These are phyloP conservation scores for Heterotilapia buettikoferi DNA, from an alignment of 2,113 vertebrate genomes.

Conservation along the genomic window DNA sequence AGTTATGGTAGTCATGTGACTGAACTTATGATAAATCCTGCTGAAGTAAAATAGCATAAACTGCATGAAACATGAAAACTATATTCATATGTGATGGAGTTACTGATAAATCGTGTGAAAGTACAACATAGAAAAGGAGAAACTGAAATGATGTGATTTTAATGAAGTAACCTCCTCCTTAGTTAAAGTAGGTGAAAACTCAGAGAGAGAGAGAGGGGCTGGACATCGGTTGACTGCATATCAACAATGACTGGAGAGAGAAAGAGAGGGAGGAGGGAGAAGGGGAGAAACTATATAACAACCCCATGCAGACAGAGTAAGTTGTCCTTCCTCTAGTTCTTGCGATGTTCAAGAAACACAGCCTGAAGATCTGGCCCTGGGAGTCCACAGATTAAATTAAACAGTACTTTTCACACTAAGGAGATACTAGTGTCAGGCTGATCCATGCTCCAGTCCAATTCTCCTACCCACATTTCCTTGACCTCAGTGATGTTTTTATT, in stretches of 20 bases:
- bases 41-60: not conserved
- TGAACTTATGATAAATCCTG: not conserved
- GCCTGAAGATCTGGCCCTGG: not conserved
- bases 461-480: not conserved
- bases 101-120: not conserved
- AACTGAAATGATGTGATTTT: not conserved
- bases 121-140: not conserved
- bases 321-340: not conserved
- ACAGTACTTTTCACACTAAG: not conserved
- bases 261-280: not conserved
- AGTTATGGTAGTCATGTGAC: not conserved
- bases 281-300: not conserved
- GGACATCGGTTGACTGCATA: not conserved
- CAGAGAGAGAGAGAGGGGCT: not conserved
- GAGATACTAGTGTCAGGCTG: not conserved
- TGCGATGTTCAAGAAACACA: accelerated
- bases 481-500: not conserved
- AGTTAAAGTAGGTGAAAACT: not conserved
- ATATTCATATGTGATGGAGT: not conserved
- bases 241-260: not conserved
- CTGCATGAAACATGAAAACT: not conserved
- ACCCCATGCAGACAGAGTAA: not conserved
- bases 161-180: not conserved
- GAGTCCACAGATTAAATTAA: not conserved
- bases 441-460: not conserved